A percentile compares a stretch with the other conserved stretches of the same genome.
Evolutionary conservation across 2,888 invertebrate genomes (phyloP).

Genomic region (Helobdella robusta): DNA sequence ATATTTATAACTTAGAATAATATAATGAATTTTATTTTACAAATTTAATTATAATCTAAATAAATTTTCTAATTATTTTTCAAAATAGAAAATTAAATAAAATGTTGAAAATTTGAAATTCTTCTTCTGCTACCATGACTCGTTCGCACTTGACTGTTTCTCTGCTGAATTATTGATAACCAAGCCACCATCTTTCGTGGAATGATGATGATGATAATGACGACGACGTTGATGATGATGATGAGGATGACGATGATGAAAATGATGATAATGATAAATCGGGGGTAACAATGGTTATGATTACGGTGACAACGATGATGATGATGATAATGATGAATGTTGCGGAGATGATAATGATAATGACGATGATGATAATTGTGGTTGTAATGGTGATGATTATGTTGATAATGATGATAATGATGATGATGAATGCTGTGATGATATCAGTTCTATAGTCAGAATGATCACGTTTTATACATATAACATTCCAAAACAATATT

Average conservation of each 20-base stretch:
- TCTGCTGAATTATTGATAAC: too few species aligned
- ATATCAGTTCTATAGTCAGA: background rate
- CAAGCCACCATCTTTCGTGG: too few species aligned
- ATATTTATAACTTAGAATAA: too few species aligned
- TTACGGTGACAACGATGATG: background rate
- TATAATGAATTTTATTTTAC: too few species aligned
- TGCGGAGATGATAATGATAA: constrained; percentile 16
- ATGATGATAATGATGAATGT: background rate
- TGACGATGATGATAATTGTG: constrained; percentile 15
- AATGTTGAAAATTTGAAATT: too few species aligned
- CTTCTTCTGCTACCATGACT: too few species aligned
- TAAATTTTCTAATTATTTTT: too few species aligned
- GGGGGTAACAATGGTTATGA: background rate
- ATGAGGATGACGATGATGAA: constrained; percentile 19
- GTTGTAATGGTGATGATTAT: background rate
- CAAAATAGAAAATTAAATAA: too few species aligned
- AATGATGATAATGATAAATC: constrained; percentile 17
- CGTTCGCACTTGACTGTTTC: too few species aligned
- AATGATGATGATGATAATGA: constrained; percentile 21
- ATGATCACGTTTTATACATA: background rate
- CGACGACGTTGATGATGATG: constrained; percentile 21
- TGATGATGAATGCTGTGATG: background rate
- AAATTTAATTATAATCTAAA: too few species aligned
- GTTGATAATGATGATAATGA: background rate
- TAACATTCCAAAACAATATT: background rate